Percentiles rank a stretch among this genome's conserved stretches.
Conservation (phyloP, 1,140 invertebrate species). For the Euglossa dilemma region DNA sequence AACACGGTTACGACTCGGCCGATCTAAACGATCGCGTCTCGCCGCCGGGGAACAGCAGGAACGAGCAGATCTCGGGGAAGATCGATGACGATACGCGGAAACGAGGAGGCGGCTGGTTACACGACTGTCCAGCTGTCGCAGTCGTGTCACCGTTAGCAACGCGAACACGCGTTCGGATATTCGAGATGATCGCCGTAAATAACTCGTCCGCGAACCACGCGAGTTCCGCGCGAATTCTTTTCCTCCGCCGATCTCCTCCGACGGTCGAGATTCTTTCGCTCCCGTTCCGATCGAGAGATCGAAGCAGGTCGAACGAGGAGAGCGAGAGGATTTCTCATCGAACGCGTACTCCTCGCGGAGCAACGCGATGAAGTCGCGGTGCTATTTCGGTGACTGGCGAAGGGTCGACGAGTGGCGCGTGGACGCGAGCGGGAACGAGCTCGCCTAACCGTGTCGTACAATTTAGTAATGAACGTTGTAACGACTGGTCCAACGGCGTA, state of each 20-base stretch:
- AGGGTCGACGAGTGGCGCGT: conserved; percentile 27
- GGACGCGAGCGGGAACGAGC: conserved; percentile 27
- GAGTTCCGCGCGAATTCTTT: not conserved
- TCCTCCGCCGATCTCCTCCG: too few relatives aligned
- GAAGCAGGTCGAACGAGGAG: too few relatives aligned
- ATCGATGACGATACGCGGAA: conserved; percentile 51
- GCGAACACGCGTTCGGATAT: conserved; percentile 5
- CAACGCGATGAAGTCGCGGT: not conserved
- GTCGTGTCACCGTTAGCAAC: conserved; percentile 54
- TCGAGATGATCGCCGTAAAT: conserved; percentile 35
- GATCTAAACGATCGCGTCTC: conserved; percentile 64
- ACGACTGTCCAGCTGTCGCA: conserved; percentile 59
- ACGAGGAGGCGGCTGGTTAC: conserved; percentile 34
- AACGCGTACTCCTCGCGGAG: too few relatives aligned
- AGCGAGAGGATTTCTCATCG: too few relatives aligned
- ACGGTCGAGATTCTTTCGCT: too few relatives aligned
- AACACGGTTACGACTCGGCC: conserved; percentile 60
- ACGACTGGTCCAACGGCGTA: conserved; percentile 8
- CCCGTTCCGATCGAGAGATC: too few relatives aligned
- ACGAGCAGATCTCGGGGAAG: conserved; percentile 40
- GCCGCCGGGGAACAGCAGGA: conserved; percentile 21
- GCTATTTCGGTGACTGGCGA: conserved; percentile 57
- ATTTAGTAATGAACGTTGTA: conserved; percentile 53
- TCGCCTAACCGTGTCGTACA: conserved; percentile 39
- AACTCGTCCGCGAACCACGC: conserved; percentile 29